Evolutionary conservation across 2,113 vertebrate species (phyloP), one percentile per base, ranked within the genome.

Genomic region (Plestiodon gilberti): DNA sequence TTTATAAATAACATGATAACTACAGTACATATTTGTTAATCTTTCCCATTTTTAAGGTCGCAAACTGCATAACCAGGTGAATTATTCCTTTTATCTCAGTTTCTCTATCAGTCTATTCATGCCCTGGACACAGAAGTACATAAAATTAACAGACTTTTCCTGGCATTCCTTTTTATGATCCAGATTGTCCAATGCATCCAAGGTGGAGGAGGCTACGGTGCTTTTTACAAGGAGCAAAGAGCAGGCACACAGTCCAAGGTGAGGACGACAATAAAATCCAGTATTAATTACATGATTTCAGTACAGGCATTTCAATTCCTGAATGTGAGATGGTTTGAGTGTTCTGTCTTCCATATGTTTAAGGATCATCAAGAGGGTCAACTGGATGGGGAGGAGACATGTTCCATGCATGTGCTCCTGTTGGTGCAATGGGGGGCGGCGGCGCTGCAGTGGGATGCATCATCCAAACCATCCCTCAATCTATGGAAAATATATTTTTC

Each of bases 51-150:
- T 65, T 38, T 38, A 43, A 13, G 35, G 30, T 40, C 11, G 52
- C 38, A 30, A 61, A 92, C 89, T 93, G 91, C 89, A 89, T 64
- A 90, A 65, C 64, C 90, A 90, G 89, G 85, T 93, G 90, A 89
- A 78, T n/a, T 71, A 61, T 33, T 78, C 81, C 57, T 87, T 90
- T 75, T 61, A 14, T 87, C 82, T 78, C 78, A 2, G 20, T 22
- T 43, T 33, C 81, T n/a, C 92, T 85, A 94, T 93, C 89, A 90
- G 71, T 64, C 77, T 90, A 92, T 93, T 94, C 89, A 86, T 1
- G 22, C 83, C 90, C 79, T 88, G 87, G 93, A 87, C 93, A 89
- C 55, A 83, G 0, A 7, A 62, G 84, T 70, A 85, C 3, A 64
- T 82, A 78, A 93, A 86, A 48, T 3, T 38, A 85, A 92, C 91